These are phyloP conservation scores for Sebastes fasciatus DNA, from an alignment of 2,113 vertebrate species.

Conservation along the genomic window DNA sequence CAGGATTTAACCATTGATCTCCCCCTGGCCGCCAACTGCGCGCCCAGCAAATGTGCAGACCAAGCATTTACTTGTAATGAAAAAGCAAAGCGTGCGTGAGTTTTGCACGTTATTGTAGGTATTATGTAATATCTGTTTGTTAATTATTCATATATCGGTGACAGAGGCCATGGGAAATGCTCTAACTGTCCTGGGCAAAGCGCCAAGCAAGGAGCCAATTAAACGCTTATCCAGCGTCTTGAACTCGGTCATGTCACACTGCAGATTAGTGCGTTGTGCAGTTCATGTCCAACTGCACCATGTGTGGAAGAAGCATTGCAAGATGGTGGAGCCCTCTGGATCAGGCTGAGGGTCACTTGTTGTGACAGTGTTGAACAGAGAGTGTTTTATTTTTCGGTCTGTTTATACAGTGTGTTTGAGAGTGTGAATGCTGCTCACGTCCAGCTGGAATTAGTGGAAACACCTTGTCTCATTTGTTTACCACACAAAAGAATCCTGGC, in stretches of 20 bases:
- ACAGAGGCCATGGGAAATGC: slow-evolving; percentile 40
- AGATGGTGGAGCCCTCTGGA: slow-evolving; percentile 7
- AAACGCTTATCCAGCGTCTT: slow-evolving; percentile 19
- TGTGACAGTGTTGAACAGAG: slow-evolving; percentile 27
- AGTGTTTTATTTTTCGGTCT: not conserved
- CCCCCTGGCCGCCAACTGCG: slow-evolving; percentile 50
- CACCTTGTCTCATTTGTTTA: slow-evolving; percentile 12
- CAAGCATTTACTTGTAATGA: slow-evolving; percentile 63
- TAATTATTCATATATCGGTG: slow-evolving; percentile 42
- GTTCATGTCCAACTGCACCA: not conserved
- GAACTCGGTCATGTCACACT: slow-evolving; percentile 16
- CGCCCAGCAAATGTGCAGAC: slow-evolving; percentile 49
- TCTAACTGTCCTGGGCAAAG: slow-evolving; percentile 21
- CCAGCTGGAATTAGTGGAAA: slow-evolving; percentile 18
- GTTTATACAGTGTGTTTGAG: not conserved
- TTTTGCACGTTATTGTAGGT: slow-evolving; percentile 21
- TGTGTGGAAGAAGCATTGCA: not conserved
- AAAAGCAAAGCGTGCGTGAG: slow-evolving; percentile 40
- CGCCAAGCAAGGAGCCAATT: slow-evolving; percentile 24
- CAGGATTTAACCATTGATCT: slow-evolving; percentile 63
- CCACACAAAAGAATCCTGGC: not conserved
- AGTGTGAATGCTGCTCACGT: slow-evolving; percentile 11
- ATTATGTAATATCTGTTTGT: slow-evolving; percentile 37
- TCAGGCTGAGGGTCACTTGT: not conserved
- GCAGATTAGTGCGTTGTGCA: slow-evolving; percentile 17